Conservation (phyloP, 1,140 invertebrate species). For the Halesus radiatus region DNA sequence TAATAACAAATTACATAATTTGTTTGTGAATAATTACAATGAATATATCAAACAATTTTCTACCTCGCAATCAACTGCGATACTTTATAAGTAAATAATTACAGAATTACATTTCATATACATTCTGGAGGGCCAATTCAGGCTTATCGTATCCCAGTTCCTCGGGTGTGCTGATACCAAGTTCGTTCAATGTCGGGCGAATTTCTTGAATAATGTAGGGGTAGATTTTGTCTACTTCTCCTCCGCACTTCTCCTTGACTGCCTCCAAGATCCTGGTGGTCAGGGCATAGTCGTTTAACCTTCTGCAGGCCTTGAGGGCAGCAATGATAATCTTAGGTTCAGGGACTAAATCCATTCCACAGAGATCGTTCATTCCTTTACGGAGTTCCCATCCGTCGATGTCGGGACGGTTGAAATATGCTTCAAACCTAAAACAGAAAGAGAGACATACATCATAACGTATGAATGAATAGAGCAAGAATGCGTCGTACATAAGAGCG, state of each 20-base stretch:
- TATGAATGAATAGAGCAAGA: too few species aligned
- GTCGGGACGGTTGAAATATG: conserved; percentile 89
- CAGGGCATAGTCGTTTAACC: conserved; percentile 94
- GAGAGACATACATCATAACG: too few species aligned
- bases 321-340: conserved; percentile 95
- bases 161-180: conserved; percentile 95
- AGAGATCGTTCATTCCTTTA: conserved; percentile 86
- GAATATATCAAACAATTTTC: conserved; percentile 32
- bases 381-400: conserved; percentile 98
- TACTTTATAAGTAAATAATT: conserved; percentile 26
- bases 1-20: conserved; percentile 6
- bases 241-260: conserved; percentile 92
- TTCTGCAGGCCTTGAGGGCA: conserved; percentile 91
- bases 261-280: conserved; percentile 94
- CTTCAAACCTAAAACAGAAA: conserved; percentile 78
- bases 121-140: conserved; percentile 86
- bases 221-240: conserved; percentile 84
- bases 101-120: conserved; percentile 73
- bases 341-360: conserved; percentile 93
- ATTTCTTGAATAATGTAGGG: conserved; percentile 96
- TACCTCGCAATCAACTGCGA: not conserved
- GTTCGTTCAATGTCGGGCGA: conserved; percentile 90
- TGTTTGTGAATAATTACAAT: conserved; percentile 25
- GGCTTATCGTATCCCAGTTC: conserved; percentile 98
- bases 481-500: too few species aligned